A percentile compares a stretch with the other conserved stretches of the same genome.
These are phyloP conservation scores for Apamea anceps DNA, from an alignment of 2,888 invertebrate genomes.

Conservation along the genomic window DNA sequence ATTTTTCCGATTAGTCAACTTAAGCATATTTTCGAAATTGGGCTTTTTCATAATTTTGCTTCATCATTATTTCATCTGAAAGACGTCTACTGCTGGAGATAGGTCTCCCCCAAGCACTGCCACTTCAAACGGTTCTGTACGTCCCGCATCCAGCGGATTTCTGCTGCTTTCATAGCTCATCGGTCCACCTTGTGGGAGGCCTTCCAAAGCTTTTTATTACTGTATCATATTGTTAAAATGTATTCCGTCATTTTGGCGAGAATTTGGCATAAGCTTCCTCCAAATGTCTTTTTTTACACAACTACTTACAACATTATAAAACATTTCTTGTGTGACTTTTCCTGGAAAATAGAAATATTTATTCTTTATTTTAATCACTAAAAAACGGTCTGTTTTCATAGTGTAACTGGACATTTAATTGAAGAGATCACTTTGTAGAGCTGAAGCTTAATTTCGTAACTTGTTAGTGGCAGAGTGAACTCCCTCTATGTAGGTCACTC, in stretches of 20 bases:
- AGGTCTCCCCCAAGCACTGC: no score
- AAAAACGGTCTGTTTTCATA: conserved; percentile 21
- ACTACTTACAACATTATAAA: not conserved
- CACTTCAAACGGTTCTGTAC: no score
- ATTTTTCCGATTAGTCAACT: not conserved
- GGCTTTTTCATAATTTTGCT: not conserved
- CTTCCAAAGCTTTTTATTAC: not conserved
- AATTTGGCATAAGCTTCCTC: not conserved
- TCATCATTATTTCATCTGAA: not conserved
- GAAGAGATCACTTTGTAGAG: conserved; percentile 35
- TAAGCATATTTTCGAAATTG: not conserved
- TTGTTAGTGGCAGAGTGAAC: conserved; percentile 41
- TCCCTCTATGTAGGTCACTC: conserved; percentile 50
- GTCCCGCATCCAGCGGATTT: no score
- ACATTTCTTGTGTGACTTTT: not conserved
- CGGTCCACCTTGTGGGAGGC: not conserved
- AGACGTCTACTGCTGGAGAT: not conserved
- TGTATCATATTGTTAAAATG: not conserved
- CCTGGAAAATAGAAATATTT: not conserved
- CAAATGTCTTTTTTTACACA: not conserved
- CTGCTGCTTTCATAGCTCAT: not conserved
- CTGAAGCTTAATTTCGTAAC: conserved; percentile 50
- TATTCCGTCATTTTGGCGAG: not conserved
- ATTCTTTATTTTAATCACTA: not conserved
- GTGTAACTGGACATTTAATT: conserved; percentile 37